Conservation (phyloP, 2,797 vertebrate species). For the Girardinus metallicus region DNA sequence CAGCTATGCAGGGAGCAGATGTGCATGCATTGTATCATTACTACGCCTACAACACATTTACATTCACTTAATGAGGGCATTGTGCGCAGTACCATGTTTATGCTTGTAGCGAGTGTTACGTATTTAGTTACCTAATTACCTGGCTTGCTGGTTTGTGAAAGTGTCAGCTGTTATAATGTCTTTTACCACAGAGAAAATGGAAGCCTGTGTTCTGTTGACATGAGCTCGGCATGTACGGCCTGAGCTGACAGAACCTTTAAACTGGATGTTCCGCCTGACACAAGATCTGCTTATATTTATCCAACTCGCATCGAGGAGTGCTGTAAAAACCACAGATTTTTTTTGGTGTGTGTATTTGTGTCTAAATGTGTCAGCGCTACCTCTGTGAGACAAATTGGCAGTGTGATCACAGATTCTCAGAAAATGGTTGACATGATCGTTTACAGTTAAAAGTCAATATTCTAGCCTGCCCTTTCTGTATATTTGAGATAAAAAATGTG, state of each 20-base stretch:
- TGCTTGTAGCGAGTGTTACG: conserved; percentile 68
- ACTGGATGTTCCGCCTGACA: conserved; percentile 41
- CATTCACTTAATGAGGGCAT: conserved; percentile 69
- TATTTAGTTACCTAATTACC: conserved; percentile 74
- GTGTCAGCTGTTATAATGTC: conserved; percentile 70
- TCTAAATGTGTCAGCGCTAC: conserved; percentile 23
- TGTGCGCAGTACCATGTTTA: conserved; percentile 57
- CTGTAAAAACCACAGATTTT: conserved; percentile 21
- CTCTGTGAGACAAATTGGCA: conserved; percentile 46
- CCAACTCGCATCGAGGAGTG: conserved; percentile 43
- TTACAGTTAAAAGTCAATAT: conserved; percentile 32
- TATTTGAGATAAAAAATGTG: conserved; percentile 21
- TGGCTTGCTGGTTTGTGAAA: conserved; percentile 78
- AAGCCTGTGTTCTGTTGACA: conserved; percentile 36
- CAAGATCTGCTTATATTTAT: conserved; percentile 43
- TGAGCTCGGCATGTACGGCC: conserved; percentile 32
- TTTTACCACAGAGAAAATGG: conserved; percentile 46
- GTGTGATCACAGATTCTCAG: conserved; percentile 14
- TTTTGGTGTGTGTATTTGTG: conserved; percentile 3
- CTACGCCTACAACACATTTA: conserved; percentile 64
- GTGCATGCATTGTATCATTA: conserved; percentile 52
- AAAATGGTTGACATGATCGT: conserved; percentile 6
- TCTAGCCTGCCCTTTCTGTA: conserved; percentile 10
- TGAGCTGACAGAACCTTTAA: conserved; percentile 33
- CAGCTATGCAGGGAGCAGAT: conserved; percentile 59